phyloP scores from a whole-genome alignment of 2,113 vertebrate species.

The Caloenas nicobarica region DNA sequence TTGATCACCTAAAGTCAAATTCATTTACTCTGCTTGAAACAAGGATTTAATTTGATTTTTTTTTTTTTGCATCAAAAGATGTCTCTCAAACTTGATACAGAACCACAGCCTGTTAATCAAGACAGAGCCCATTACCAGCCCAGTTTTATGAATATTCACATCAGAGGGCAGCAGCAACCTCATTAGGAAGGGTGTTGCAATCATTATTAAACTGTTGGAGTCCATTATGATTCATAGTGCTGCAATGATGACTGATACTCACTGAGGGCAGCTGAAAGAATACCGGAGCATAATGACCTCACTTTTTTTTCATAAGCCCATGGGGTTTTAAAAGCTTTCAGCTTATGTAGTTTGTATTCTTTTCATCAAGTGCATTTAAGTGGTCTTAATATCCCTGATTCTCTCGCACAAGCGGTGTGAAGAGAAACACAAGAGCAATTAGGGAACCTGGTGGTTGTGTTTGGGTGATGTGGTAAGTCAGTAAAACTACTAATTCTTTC shows the following conservation, averaged over 20 bases:
- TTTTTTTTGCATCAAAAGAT: slow-evolving; percentile 54
- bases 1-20: slow-evolving; percentile 80
- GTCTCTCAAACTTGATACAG: slow-evolving; percentile 57
- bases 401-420: slow-evolving; percentile 17
- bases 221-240: slow-evolving; percentile 47
- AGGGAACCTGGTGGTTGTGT: slow-evolving; percentile 22
- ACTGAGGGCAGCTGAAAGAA: slow-evolving; percentile 34
- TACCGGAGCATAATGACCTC: slow-evolving; percentile 22
- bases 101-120: slow-evolving; percentile 59
- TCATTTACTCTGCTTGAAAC: slow-evolving; percentile 80
- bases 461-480: not conserved
- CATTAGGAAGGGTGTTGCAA: slow-evolving; percentile 48
- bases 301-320: not conserved
- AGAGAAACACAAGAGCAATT: slow-evolving; percentile 46
- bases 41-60: slow-evolving; percentile 78
- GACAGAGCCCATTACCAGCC: slow-evolving; percentile 24
- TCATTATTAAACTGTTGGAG: slow-evolving; percentile 67
- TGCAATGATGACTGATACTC: slow-evolving; percentile 55
- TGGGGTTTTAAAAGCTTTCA: slow-evolving; percentile 24
- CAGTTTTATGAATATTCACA: slow-evolving; percentile 51
- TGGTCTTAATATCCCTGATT: slow-evolving; percentile 31
- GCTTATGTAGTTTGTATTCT: slow-evolving; percentile 8
- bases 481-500: slow-evolving; percentile 49
- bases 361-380: not conserved
- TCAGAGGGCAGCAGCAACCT: slow-evolving; percentile 50